Percentiles rank a stretch among this genome's conserved stretches.
Evolutionary conservation across 2,888 invertebrate genomes (phyloP).

Genomic region (Colostygia pectinataria): DNA sequence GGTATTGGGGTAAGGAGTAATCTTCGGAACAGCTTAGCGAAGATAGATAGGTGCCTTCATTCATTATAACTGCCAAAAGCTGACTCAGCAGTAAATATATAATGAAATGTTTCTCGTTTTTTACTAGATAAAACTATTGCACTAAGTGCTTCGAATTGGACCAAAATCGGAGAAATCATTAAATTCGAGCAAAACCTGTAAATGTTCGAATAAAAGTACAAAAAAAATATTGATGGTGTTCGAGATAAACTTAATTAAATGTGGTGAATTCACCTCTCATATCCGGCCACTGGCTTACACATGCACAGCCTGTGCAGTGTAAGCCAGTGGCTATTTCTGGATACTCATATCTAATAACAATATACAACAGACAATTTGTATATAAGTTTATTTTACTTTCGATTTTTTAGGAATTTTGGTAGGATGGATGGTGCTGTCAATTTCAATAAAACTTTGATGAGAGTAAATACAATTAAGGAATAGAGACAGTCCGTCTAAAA

Average conservation of each 20-base stretch:
- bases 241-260: constrained; percentile 16
- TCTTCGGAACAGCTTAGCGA: background rate
- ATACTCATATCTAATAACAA: constrained; percentile 17
- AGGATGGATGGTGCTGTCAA: constrained; percentile 15
- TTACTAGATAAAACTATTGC: too few relatives aligned
- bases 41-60: constrained; percentile 11
- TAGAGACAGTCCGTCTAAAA: constrained; percentile 16
- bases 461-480: constrained; percentile 7
- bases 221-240: background rate
- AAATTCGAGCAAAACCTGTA: too few relatives aligned
- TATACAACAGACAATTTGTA: constrained; percentile 4
- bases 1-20: constrained; percentile 14
- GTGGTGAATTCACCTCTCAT: constrained; percentile 24
- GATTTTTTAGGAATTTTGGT: constrained; percentile 1
- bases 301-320: constrained; percentile 18
- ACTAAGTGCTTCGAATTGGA: too few relatives aligned
- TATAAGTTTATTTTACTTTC: constrained; percentile 15
- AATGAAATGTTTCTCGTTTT: too few relatives aligned
- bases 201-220: background rate
- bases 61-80: background rate
- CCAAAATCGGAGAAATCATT: too few relatives aligned
- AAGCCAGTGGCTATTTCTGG: constrained; percentile 26
- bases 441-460: constrained; percentile 6
- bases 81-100: too few relatives aligned
- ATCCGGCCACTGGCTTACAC: constrained; percentile 34